Percentiles rank a stretch among this genome's conserved stretches.
Conservation (phyloP, 2,797 vertebrate genomes). For the Alosa sapidissima region DNA sequence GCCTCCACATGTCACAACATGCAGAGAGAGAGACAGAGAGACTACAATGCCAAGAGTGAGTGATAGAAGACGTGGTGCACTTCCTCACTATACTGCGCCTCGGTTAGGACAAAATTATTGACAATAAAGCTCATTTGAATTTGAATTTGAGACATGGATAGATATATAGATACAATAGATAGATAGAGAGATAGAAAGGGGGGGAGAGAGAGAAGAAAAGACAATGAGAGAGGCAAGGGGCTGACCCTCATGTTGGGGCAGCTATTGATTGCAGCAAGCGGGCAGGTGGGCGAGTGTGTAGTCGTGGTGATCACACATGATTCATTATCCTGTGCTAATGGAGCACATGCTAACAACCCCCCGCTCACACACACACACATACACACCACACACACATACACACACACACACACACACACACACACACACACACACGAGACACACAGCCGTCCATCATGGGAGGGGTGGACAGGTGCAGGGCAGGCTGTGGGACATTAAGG, state of each 20-base stretch:
- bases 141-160: background rate
- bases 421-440: background rate
- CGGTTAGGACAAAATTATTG: too few species aligned
- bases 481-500: background rate
- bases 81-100: too few species aligned
- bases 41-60: too few species aligned
- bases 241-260: background rate
- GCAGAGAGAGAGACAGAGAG: background rate
- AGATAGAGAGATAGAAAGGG: background rate
- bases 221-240: background rate
- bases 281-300: background rate
- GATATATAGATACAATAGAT: background rate
- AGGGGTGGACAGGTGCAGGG: background rate
- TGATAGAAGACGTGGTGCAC: too few species aligned
- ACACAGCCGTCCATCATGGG: background rate
- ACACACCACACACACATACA: background rate
- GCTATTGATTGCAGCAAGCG: background rate
- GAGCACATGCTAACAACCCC: background rate
- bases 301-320: background rate
- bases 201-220: background rate
- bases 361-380: background rate
- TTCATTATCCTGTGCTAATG: constrained; percentile 5
- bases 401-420: background rate
- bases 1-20: constrained; percentile 29
- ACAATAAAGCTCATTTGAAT: too few species aligned